Evolutionary conservation across 2,888 invertebrate genomes (phyloP).

Genomic region (Stratiomys singularior): DNA sequence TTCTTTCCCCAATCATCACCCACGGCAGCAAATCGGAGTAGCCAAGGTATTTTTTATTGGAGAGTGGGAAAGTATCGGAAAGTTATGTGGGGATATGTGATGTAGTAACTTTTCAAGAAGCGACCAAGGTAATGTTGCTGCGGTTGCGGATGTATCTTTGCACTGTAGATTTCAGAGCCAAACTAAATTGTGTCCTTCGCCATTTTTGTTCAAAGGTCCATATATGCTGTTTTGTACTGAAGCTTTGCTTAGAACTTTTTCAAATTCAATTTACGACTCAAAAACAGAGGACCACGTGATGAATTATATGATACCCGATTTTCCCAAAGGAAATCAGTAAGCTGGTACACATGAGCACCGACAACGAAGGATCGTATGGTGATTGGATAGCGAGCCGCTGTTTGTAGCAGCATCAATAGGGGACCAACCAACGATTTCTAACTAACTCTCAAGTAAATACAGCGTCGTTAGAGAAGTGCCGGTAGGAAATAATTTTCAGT

Average conservation of each 20-base stretch:
- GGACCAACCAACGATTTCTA: neutral
- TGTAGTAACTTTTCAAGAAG: neutral
- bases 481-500: slow-evolving; percentile 31
- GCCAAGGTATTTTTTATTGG: neutral
- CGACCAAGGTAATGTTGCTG: neutral
- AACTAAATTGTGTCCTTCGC: too few relatives aligned
- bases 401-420: neutral
- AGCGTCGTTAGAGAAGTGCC: slow-evolving; percentile 22
- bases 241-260: too few relatives aligned
- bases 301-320: too few relatives aligned
- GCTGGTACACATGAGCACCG: too few relatives aligned
- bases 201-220: too few relatives aligned
- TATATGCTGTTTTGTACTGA: too few relatives aligned
- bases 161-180: too few relatives aligned
- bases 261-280: too few relatives aligned
- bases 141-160: too few relatives aligned
- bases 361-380: too few relatives aligned
- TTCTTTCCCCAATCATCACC: slow-evolving; percentile 3
- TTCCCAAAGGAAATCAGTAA: too few relatives aligned
- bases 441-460: slow-evolving; percentile 24
- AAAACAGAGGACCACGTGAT: too few relatives aligned
- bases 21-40: neutral
- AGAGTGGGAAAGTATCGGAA: neutral
- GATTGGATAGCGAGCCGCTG: neutral
- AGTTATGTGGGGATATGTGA: neutral